These are phyloP conservation scores for Sciaenops ocellatus DNA, from an alignment of 2,797 vertebrate species.

Conservation along the genomic window DNA sequence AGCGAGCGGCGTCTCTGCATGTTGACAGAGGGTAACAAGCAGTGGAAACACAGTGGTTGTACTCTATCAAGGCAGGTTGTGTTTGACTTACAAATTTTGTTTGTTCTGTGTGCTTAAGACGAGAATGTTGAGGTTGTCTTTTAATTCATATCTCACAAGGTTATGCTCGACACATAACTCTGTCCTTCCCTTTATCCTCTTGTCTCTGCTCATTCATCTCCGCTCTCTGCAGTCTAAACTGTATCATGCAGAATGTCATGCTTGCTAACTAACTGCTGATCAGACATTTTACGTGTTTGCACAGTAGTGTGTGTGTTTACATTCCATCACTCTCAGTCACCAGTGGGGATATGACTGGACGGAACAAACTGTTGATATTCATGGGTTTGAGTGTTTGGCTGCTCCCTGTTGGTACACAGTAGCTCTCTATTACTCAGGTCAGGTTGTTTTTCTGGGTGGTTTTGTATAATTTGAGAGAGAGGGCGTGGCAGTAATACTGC, in stretches of 20 bases:
- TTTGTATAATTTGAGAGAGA: background rate
- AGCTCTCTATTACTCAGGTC: background rate
- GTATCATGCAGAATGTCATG: background rate
- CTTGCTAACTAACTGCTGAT: constrained; percentile 26
- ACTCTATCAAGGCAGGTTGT: constrained; percentile 25
- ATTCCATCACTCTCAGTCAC: constrained; percentile 36
- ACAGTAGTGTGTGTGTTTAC: constrained; percentile 33
- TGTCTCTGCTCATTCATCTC: constrained; percentile 1
- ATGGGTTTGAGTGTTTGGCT: constrained; percentile 18
- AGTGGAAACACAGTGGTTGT: constrained; percentile 37
- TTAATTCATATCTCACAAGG: constrained; percentile 12
- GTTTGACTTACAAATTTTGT: constrained; percentile 43
- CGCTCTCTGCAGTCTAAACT: constrained; percentile 1
- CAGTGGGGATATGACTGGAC: constrained; percentile 18
- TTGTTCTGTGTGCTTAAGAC: constrained; percentile 6
- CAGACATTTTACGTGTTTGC: constrained; percentile 26
- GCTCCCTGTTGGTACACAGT: background rate
- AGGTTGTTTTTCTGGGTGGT: constrained; percentile 1
- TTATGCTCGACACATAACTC: background rate
- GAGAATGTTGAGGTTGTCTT: background rate
- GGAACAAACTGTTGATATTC: constrained; percentile 31
- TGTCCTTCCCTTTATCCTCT: background rate
- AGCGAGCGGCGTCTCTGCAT: constrained; percentile 42
- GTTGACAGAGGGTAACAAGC: constrained; percentile 54
- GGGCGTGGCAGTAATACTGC: background rate